Evolutionary conservation across 35 echinoderm and acorn worm genomes (phyloP).

Genomic region (Heliocidaris erythrogramma): DNA sequence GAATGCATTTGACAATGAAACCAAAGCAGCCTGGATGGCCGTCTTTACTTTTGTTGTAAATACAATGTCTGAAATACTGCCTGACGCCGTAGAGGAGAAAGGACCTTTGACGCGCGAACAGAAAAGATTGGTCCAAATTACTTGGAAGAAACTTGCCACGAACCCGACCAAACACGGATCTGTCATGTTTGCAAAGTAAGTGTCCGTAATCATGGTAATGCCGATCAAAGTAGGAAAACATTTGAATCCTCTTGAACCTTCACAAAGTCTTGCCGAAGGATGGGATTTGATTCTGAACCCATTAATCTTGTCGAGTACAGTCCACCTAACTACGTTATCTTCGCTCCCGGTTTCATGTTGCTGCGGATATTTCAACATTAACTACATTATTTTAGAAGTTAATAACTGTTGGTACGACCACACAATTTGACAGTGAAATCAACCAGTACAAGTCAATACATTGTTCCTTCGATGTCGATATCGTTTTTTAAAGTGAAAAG

Average conservation of each 20-base stretch:
- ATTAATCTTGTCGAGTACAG: too few species aligned
- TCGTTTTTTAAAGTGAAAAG: too few species aligned
- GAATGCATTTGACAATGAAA: not conserved
- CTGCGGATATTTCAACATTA: too few species aligned
- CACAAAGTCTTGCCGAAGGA: not conserved
- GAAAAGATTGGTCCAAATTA: slow-evolving; percentile 50
- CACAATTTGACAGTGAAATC: too few species aligned
- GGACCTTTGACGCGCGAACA: slow-evolving; percentile 53
- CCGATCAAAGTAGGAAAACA: not conserved
- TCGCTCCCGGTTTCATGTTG: too few species aligned
- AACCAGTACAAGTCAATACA: too few species aligned
- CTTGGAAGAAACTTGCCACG: slow-evolving; percentile 47
- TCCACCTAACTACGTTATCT: too few species aligned
- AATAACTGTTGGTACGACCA: too few species aligned
- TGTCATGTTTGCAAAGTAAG: slow-evolving; percentile 62
- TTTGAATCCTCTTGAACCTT: not conserved
- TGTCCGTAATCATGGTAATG: not conserved
- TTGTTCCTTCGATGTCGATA: too few species aligned
- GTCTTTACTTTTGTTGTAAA: slow-evolving; percentile 11
- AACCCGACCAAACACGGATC: slow-evolving; percentile 49
- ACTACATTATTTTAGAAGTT: too few species aligned
- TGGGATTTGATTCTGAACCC: too few species aligned
- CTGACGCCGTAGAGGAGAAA: not conserved
- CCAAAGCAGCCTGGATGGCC: not conserved
- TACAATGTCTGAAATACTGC: slow-evolving; percentile 46